A percentile compares a stretch with the other conserved stretches of the same genome.
Conservation (phyloP, 2,888 invertebrate genomes). For the Catocala nupta region DNA sequence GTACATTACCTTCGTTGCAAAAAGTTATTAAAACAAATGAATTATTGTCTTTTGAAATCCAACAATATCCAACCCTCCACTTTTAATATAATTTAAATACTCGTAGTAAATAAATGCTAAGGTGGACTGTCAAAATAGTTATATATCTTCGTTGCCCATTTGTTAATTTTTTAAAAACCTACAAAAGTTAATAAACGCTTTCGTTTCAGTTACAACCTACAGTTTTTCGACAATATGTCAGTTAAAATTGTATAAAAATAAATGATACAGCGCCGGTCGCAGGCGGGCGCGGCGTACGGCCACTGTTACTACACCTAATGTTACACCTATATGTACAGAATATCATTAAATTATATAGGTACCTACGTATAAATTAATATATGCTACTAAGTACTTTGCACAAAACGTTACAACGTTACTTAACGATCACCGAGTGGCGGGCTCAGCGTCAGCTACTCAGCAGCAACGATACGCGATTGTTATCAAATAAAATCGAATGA, state of each 20-base stretch:
- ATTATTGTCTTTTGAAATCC: slow-evolving; percentile 29
- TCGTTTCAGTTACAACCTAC: slow-evolving; percentile 66
- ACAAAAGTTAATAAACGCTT: slow-evolving; percentile 66
- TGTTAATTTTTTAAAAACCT: slow-evolving; percentile 55
- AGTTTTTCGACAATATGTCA: slow-evolving; percentile 84
- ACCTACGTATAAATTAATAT: slow-evolving; percentile 86
- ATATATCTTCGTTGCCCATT: slow-evolving; percentile 40
- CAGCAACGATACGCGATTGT: too few species aligned
- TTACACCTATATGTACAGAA: slow-evolving; percentile 81
- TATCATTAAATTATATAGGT: slow-evolving; percentile 75
- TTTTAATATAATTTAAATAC: slow-evolving; percentile 33
- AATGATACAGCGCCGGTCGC: slow-evolving; percentile 69
- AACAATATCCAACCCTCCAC: slow-evolving; percentile 17
- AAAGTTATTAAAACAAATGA: slow-evolving; percentile 11
- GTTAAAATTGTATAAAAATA: slow-evolving; percentile 84
- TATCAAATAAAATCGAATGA: too few species aligned
- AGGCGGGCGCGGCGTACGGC: slow-evolving; percentile 57
- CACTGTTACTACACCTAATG: slow-evolving; percentile 49
- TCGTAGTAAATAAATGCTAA: slow-evolving; percentile 43
- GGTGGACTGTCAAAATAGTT: slow-evolving; percentile 40
- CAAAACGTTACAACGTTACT: slow-evolving; percentile 81
- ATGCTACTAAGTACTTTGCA: slow-evolving; percentile 87
- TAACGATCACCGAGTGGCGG: slow-evolving; percentile 64
- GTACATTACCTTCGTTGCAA: slow-evolving; percentile 16
- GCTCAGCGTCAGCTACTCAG: slow-evolving; percentile 56